Base-by-base conservation (phyloP, 1,140 invertebrate species). In the Phthorimaea operculella region DNA sequence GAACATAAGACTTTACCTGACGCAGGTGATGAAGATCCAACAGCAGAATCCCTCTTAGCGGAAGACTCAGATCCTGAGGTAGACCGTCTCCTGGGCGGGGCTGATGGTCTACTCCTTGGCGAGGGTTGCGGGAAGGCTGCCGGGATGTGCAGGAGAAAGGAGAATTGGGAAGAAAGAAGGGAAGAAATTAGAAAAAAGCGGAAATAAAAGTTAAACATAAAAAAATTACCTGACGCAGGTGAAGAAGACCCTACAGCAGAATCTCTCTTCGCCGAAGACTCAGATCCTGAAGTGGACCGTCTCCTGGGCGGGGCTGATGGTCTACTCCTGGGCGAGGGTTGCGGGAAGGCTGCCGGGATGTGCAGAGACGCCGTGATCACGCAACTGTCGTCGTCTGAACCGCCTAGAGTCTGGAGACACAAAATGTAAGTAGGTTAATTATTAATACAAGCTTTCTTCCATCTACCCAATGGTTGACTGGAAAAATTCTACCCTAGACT, bases 351-450 rank as follows among this genome's bases (percentile, higher is more conserved):
- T 16, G 83, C 85, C 1, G 92, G 91, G 74, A 95, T 93, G 58
- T 92, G 93, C 4, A 95, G 87, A 63, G 91, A 94, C 0, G 93
- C 93, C 1, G 92, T 94, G 60, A 96, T 93, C 4, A 94, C 90
- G 68, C 90, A 90, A 65, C 74, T 76, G 61, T 86, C 83, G 66
- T 88, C 85, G 58, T 83, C 80, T 12, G 80, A 83, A 14, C 63
- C 70, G 58, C 70, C 74, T 36, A 76, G 64, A 54, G 69, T 68
- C 47, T 56, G 55, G 51, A 74, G 58, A 17, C 15, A 8, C 8
- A 14, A 10, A 14, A 10, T 6, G 51, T 57, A 69, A 14, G 72
- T 87, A 85, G 52, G 85, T 75, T 16, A n/a, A n/a, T n/a, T n/a
- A n/a, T n/a, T n/a, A n/a, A n/a, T n/a, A n/a, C n/a, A n/a, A n/a